These are phyloP conservation scores for Erebia palarica DNA, from an alignment of 2,888 invertebrate genomes.

Conservation along the genomic window DNA sequence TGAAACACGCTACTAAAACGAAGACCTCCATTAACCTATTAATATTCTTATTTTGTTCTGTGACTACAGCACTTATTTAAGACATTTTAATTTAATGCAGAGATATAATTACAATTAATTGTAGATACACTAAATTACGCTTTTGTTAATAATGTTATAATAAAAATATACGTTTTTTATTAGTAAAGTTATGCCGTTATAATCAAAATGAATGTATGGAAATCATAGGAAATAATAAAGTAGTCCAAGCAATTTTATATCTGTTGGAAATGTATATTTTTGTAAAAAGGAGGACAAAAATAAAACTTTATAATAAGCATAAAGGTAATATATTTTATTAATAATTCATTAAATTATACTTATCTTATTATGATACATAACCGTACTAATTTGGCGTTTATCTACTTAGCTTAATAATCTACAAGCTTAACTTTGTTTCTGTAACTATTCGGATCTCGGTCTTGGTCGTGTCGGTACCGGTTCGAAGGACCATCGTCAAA, in stretches of 20 bases:
- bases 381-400: conserved; percentile 26
- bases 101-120: no score
- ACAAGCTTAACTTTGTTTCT: conserved; percentile 70
- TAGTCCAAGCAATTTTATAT: not conserved
- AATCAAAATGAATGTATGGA: not conserved
- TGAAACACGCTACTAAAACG: no score
- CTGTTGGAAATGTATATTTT: conserved; percentile 21
- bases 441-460: conserved; percentile 42
- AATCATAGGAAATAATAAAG: not conserved
- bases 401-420: conserved; percentile 56
- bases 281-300: conserved; percentile 25
- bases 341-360: conserved; percentile 29
- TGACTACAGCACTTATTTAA: no score
- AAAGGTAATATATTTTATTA: conserved; percentile 33
- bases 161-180: not conserved
- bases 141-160: not conserved
- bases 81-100: no score
- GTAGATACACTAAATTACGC: no score
- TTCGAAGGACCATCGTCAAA: conserved; percentile 38
- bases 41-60: no score
- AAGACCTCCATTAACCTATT: no score
- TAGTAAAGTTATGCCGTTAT: not conserved
- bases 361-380: conserved; percentile 36
- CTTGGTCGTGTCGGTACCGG: conserved; percentile 40
- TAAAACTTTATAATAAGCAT: conserved; percentile 23